Evolutionary conservation across 1,140 invertebrate genomes (phyloP).

Genomic region (Diachasma alloeum): DNA sequence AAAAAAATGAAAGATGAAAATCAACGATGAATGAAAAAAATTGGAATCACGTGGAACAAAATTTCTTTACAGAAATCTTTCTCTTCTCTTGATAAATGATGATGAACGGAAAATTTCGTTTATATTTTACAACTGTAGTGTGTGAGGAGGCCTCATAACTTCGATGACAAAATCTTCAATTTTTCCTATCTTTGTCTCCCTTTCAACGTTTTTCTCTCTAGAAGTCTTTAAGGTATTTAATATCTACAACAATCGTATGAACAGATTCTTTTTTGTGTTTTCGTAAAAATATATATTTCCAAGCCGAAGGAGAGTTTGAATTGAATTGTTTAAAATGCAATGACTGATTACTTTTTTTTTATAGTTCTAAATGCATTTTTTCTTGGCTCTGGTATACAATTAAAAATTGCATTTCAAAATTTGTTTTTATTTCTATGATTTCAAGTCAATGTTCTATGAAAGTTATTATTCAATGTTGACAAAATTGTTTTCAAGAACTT

Average conservation of each 20-base stretch:
- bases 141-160: conserved; percentile 36
- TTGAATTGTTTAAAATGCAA: background rate
- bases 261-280: conserved; percentile 4
- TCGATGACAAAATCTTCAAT: conserved; percentile 42
- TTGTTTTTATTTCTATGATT: background rate
- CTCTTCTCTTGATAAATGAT: too few relatives aligned
- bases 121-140: conserved; percentile 45
- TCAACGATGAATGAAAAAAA: background rate
- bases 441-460: background rate
- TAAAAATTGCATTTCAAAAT: background rate
- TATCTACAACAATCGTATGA: conserved; percentile 19
- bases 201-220: conserved; percentile 37
- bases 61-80: too few relatives aligned
- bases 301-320: background rate
- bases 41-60: too few relatives aligned
- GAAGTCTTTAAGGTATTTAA: background rate
- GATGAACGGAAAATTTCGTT: conserved; percentile 13
- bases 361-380: background rate
- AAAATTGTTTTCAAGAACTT: background rate
- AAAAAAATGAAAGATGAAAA: background rate
- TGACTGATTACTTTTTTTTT: background rate
- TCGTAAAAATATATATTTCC: conserved; percentile 1
- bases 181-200: conserved; percentile 27
- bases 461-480: background rate
- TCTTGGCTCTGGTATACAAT: background rate